These are phyloP conservation scores for Rhabdomys pumilio DNA, from an alignment of 2,797 vertebrate species.

Conservation along the genomic window DNA sequence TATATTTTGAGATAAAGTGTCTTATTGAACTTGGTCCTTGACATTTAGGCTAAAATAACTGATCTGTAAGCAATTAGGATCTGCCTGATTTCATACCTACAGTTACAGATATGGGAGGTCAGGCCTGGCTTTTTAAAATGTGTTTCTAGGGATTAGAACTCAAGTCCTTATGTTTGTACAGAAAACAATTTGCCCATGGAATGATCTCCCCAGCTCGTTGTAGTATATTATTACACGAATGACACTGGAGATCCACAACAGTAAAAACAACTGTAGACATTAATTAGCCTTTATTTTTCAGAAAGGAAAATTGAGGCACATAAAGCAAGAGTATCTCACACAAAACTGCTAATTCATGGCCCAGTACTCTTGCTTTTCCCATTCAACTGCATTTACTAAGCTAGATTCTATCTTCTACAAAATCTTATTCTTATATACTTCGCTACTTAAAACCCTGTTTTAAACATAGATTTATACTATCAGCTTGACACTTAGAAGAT, in stretches of 20 bases:
- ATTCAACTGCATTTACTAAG: neutral
- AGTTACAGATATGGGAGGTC: neutral
- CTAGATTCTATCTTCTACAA: neutral
- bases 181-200: neutral
- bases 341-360: neutral
- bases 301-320: neutral
- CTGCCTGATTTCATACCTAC: neutral
- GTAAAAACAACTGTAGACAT: neutral
- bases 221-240: conserved; percentile 16
- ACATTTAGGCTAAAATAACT: neutral
- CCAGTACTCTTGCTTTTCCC: neutral
- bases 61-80: neutral
- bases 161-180: neutral
- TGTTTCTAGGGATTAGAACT: neutral
- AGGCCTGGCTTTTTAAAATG: neutral
- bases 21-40: neutral
- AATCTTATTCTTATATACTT: neutral
- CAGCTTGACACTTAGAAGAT: neutral
- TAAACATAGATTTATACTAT: conserved; percentile 4
- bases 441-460: conserved; percentile 37
- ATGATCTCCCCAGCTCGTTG: neutral
- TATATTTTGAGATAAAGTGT: neutral
- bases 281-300: conserved; percentile 39
- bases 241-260: neutral
- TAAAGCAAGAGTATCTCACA: neutral